A percentile compares a stretch with the other conserved stretches of the same genome.
Evolutionary conservation across 2,113 vertebrate species (phyloP).

Genomic region (Stegastes partitus): DNA sequence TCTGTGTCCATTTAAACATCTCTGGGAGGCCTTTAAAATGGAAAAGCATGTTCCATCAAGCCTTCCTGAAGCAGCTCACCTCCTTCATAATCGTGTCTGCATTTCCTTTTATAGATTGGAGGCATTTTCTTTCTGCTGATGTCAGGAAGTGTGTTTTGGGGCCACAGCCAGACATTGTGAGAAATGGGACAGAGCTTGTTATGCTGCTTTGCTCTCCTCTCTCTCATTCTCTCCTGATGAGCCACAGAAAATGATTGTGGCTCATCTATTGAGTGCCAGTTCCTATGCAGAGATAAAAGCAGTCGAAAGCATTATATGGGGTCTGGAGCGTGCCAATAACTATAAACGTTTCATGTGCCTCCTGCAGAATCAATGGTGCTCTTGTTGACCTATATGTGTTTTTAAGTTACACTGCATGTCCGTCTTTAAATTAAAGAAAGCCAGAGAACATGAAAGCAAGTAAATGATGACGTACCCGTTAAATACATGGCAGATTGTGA

Average conservation of each 20-base stretch:
- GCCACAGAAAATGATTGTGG: constrained; percentile 37
- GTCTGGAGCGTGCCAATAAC: not conserved
- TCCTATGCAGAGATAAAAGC: not conserved
- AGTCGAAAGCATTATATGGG: not conserved
- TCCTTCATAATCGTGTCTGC: constrained; percentile 26
- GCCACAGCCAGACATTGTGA: constrained; percentile 42
- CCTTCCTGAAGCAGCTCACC: not conserved
- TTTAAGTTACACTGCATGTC: too few relatives aligned
- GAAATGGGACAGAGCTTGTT: constrained; percentile 43
- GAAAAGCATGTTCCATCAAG: constrained; percentile 48
- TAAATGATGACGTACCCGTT: too few relatives aligned
- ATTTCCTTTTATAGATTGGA: constrained; percentile 50
- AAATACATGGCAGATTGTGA: too few relatives aligned
- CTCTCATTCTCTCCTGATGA: constrained; percentile 10
- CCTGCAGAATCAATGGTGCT: too few relatives aligned
- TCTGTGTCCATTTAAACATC: constrained; percentile 1
- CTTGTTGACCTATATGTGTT: too few relatives aligned
- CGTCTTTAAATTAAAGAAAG: too few relatives aligned
- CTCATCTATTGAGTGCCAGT: constrained; percentile 18
- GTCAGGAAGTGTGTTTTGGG: constrained; percentile 56
- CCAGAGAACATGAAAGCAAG: too few relatives aligned
- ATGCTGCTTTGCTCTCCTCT: constrained; percentile 8
- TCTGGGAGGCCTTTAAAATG: constrained; percentile 24
- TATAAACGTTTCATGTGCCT: too few relatives aligned
- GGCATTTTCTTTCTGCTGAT: constrained; percentile 70